A percentile compares a stretch with the other conserved stretches of the same genome.
Conservation (phyloP, 2,888 invertebrate genomes). For the Agrochola lota region DNA sequence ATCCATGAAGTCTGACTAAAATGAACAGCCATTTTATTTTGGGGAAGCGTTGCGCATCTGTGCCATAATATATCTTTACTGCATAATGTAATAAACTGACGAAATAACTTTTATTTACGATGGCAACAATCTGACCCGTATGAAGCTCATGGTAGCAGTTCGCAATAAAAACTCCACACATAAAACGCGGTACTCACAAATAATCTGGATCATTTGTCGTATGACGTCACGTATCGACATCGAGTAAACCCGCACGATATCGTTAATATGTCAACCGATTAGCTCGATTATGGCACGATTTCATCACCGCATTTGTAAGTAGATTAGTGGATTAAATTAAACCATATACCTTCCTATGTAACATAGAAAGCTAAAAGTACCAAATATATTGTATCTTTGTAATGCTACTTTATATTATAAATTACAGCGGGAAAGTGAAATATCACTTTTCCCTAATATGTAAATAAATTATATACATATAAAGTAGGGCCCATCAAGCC, state of each 20-base stretch:
- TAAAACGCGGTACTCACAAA: constrained; percentile 33
- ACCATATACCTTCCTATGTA: constrained; percentile 10
- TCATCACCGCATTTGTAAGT: constrained; percentile 12
- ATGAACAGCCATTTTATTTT: constrained; percentile 23
- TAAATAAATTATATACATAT: background rate
- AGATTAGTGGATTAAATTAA: background rate
- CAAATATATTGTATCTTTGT: background rate
- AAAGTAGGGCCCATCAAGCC: background rate
- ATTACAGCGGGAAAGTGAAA: constrained; percentile 13
- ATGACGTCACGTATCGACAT: constrained; percentile 28
- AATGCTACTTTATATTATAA: constrained; percentile 19
- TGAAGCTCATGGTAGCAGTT: constrained; percentile 20
- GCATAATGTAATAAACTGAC: constrained; percentile 40
- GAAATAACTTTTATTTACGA: constrained; percentile 51
- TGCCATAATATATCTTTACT: constrained; percentile 26
- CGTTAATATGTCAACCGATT: constrained; percentile 48
- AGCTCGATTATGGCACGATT: constrained; percentile 22
- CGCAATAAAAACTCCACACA: constrained; percentile 45
- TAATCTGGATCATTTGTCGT: constrained; percentile 22
- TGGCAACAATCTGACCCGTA: constrained; percentile 43
- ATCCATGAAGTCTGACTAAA: constrained; percentile 20
- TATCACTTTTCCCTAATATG: constrained; percentile 21
- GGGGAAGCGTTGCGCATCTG: constrained; percentile 29
- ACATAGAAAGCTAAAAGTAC: constrained; percentile 21
- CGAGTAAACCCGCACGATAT: constrained; percentile 31